Conservation (phyloP, 23 tunicate genomes). For the Halocynthia roretzi region DNA sequence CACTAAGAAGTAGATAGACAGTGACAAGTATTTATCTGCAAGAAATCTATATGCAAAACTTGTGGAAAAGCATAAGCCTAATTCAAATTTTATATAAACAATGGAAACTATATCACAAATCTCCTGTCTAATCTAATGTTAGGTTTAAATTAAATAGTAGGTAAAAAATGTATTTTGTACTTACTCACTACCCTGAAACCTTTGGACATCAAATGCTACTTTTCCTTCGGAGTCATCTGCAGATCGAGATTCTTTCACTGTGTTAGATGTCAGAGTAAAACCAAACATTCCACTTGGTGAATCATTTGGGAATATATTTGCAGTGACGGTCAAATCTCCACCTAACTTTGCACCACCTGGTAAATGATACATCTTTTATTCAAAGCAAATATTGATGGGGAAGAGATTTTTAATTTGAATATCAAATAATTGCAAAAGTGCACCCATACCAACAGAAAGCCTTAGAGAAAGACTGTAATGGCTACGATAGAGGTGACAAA, state of each 20-base stretch:
- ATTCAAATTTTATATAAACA: not conserved
- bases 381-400: too few relatives aligned
- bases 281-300: slow-evolving; percentile 96
- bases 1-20: slow-evolving; percentile 25
- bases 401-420: too few relatives aligned
- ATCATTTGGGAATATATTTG: slow-evolving; percentile 74
- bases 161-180: not conserved
- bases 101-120: not conserved
- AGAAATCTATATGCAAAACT: too few relatives aligned
- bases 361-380: not conserved
- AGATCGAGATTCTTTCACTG: slow-evolving; percentile 43
- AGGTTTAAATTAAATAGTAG: not conserved
- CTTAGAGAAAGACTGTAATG: too few relatives aligned
- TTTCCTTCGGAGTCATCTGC: slow-evolving; percentile 55
- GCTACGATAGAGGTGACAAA: too few relatives aligned
- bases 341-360: slow-evolving; percentile 79
- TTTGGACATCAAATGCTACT: slow-evolving; percentile 41
- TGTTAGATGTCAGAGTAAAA: slow-evolving; percentile 19
- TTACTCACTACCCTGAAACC: slow-evolving; percentile 86
- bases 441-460: too few relatives aligned
- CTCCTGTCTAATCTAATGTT: not conserved
- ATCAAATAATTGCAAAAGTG: too few relatives aligned
- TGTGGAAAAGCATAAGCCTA: too few relatives aligned
- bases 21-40: not conserved
- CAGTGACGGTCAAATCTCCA: slow-evolving; percentile 56